Conservation (phyloP, 2,888 invertebrate genomes). For the Drosophila falleni region DNA sequence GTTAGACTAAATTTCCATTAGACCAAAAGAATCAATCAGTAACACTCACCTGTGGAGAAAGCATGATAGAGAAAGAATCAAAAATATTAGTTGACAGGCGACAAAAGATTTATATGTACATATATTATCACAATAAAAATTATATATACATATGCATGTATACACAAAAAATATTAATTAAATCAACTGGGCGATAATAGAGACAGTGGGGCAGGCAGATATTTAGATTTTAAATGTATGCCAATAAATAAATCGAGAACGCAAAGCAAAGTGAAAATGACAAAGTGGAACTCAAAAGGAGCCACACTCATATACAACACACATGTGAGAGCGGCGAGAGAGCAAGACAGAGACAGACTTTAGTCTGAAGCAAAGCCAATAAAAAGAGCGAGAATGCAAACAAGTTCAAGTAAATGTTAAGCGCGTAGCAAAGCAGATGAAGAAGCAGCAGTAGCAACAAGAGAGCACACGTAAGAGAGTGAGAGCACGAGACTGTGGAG, state of each 20-base stretch:
- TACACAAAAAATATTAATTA: slow-evolving; percentile 58
- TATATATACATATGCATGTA: slow-evolving; percentile 4
- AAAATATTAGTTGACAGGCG: slow-evolving; percentile 39
- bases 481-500: slow-evolving; percentile 12
- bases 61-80: slow-evolving; percentile 16
- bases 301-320: slow-evolving; percentile 1
- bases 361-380: slow-evolving; percentile 45
- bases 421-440: slow-evolving; percentile 37
- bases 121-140: slow-evolving; percentile 30
- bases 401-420: slow-evolving; percentile 46
- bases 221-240: slow-evolving; percentile 68
- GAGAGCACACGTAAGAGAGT: slow-evolving; percentile 6
- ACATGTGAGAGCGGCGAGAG: slow-evolving; percentile 17
- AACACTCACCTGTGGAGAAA: slow-evolving; percentile 59
- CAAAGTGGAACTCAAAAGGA: slow-evolving; percentile 44
- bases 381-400: slow-evolving; percentile 42
- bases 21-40: slow-evolving; percentile 28
- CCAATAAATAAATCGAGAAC: slow-evolving; percentile 56
- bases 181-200: slow-evolving; percentile 51
- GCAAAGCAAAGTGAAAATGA: slow-evolving; percentile 40
- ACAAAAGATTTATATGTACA: not conserved
- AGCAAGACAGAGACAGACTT: slow-evolving; percentile 17
- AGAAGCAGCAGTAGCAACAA: slow-evolving; percentile 16
- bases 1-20: slow-evolving; percentile 14
- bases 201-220: slow-evolving; percentile 21